phyloP scores from a whole-genome alignment of 2,113 vertebrate species.

The Hyla sarda region DNA sequence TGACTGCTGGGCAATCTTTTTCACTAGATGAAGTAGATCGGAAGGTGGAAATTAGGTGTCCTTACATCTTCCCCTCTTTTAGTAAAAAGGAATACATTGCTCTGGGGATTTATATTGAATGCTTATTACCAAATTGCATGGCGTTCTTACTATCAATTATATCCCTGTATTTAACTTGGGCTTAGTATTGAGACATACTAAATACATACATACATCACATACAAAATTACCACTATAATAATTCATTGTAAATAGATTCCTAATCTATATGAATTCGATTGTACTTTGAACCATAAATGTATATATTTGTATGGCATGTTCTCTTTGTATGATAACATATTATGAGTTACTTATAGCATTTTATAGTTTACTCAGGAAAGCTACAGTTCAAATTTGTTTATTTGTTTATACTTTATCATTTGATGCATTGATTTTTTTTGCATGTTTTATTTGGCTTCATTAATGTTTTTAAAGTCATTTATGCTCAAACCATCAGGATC shows the following conservation, averaged over 20 bases:
- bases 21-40: conserved; percentile 78
- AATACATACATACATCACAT: conserved; percentile 2
- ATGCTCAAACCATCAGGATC: too few species aligned
- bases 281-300: background rate
- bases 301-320: background rate
- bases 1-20: conserved; percentile 84
- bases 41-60: conserved; percentile 88
- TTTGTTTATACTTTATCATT: too few species aligned
- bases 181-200: conserved; percentile 58
- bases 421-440: too few species aligned
- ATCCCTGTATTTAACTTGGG: conserved; percentile 69
- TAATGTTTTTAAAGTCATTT: too few species aligned
- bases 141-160: conserved; percentile 74
- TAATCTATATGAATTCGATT: background rate
- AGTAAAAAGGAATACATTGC: conserved; percentile 68
- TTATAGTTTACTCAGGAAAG: background rate
- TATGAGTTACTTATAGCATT: background rate
- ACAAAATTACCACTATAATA: background rate
- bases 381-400: background rate
- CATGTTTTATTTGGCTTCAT: too few species aligned
- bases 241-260: conserved; percentile 60
- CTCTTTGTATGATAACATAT: background rate
- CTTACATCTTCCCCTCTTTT: conserved; percentile 73
- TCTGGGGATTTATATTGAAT: conserved; percentile 62
- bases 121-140: conserved; percentile 56